phyloP scores from a whole-genome alignment of 1,140 invertebrate genomes.

The Euwallacea similis region DNA sequence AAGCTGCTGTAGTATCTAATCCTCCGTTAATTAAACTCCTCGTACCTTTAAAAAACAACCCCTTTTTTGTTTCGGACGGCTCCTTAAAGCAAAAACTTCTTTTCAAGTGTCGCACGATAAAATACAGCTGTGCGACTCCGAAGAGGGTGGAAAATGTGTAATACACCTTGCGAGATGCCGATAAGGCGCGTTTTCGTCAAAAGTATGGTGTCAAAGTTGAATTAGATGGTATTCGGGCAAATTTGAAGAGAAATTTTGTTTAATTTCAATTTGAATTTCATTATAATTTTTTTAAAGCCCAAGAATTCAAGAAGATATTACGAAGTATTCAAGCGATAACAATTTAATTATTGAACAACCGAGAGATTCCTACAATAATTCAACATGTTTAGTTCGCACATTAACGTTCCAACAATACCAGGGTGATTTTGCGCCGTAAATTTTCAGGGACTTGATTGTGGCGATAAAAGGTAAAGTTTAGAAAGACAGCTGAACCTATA shows the following conservation, averaged over 20 bases:
- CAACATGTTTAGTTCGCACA: not conserved
- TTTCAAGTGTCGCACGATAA: not conserved
- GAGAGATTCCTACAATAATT: too few species aligned
- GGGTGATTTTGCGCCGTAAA: not conserved
- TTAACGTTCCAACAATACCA: not conserved
- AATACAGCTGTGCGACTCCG: constrained; percentile 25
- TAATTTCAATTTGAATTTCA: constrained; percentile 13
- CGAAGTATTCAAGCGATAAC: too few species aligned
- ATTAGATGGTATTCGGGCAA: constrained; percentile 11
- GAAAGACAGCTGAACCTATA: not conserved
- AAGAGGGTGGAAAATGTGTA: constrained; percentile 30
- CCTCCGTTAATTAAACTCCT: too few species aligned
- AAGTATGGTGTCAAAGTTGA: constrained; percentile 18
- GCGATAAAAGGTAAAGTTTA: not conserved
- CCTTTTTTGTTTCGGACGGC: too few species aligned
- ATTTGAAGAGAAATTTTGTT: not conserved
- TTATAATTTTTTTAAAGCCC: not conserved
- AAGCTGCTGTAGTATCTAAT: too few species aligned
- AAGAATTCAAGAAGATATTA: not conserved
- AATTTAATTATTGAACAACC: too few species aligned
- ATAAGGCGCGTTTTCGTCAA: constrained; percentile 17
- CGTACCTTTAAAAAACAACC: too few species aligned
- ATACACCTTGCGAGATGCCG: constrained; percentile 28
- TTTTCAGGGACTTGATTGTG: not conserved
- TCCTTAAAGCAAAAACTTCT: too few species aligned